Percentiles rank a stretch among this genome's conserved stretches.
Evolutionary conservation across 2,888 invertebrate genomes (phyloP).

Genomic region (Ophraella communa): DNA sequence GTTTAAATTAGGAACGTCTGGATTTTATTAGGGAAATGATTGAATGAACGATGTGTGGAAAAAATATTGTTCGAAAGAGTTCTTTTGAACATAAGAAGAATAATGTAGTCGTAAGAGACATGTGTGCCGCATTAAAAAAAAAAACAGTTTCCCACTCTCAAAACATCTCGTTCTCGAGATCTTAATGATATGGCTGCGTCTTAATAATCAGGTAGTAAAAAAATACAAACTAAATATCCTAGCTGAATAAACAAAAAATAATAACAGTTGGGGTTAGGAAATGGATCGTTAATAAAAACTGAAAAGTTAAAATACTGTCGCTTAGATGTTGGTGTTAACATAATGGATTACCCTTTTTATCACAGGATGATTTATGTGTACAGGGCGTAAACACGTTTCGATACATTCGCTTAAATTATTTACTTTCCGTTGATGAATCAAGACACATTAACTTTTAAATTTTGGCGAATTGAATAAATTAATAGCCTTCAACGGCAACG

Average conservation of each 20-base stretch:
- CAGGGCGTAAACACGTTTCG: too few relatives aligned
- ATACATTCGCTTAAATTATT: too few relatives aligned
- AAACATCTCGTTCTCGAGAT: background rate
- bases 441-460: too few relatives aligned
- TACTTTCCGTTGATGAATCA: too few relatives aligned
- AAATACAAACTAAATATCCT: background rate
- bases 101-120: slow-evolving; percentile 15
- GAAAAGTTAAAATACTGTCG: background rate
- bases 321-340: background rate
- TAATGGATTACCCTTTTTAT: background rate
- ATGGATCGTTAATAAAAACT: background rate
- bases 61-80: slow-evolving; percentile 22
- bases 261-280: background rate
- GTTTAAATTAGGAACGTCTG: slow-evolving; percentile 24
- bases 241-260: background rate
- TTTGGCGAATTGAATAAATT: too few relatives aligned
- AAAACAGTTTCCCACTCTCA: slow-evolving; percentile 3
- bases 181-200: background rate
- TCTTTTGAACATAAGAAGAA: slow-evolving; percentile 9
- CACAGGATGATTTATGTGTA: background rate
- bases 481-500: too few relatives aligned
- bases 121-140: slow-evolving; percentile 16
- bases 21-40: slow-evolving; percentile 24
- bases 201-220: background rate
- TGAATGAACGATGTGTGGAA: slow-evolving; percentile 21